phyloP scores from a whole-genome alignment of 2,888 invertebrate genomes.

The Polylopha cassiicola region DNA sequence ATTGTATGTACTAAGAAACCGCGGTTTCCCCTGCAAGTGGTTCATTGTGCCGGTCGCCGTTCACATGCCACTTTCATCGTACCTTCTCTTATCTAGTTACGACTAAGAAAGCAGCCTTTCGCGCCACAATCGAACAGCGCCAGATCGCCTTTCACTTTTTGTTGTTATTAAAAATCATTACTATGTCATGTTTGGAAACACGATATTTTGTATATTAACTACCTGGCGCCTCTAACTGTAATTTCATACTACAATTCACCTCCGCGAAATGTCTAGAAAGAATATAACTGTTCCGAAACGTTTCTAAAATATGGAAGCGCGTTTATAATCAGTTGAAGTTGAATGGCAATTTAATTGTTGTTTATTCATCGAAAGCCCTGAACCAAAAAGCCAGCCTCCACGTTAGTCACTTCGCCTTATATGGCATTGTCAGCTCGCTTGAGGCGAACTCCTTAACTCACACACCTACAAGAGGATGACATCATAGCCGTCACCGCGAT shows the following conservation, averaged over 20 bases:
- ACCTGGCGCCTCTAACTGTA: constrained; percentile 5
- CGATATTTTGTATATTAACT: constrained; percentile 30
- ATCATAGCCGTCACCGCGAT: constrained; percentile 49
- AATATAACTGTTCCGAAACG: constrained; percentile 11
- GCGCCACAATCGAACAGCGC: constrained; percentile 37
- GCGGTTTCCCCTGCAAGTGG: constrained; percentile 53
- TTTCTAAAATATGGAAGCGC: not conserved
- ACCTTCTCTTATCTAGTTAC: constrained; percentile 64
- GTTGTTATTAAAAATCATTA: constrained; percentile 63
- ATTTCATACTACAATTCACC: constrained; percentile 9
- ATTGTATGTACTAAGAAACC: constrained; percentile 35
- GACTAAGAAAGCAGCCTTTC: constrained; percentile 57
- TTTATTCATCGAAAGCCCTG: constrained; percentile 47
- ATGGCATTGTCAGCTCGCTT: constrained; percentile 49
- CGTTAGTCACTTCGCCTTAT: constrained; percentile 68
- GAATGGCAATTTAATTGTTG: constrained; percentile 12
- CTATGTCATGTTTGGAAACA: constrained; percentile 52
- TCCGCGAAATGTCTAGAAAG: too few relatives aligned
- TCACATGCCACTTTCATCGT: constrained; percentile 69
- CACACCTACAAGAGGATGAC: constrained; percentile 58
- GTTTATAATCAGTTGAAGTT: constrained; percentile 1
- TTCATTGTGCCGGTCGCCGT: constrained; percentile 42
- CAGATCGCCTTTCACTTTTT: constrained; percentile 69
- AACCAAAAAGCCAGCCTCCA: constrained; percentile 48
- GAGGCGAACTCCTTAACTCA: constrained; percentile 44